Conservation (phyloP, 2,888 invertebrate species). For the Hoplodrina ambigua region DNA sequence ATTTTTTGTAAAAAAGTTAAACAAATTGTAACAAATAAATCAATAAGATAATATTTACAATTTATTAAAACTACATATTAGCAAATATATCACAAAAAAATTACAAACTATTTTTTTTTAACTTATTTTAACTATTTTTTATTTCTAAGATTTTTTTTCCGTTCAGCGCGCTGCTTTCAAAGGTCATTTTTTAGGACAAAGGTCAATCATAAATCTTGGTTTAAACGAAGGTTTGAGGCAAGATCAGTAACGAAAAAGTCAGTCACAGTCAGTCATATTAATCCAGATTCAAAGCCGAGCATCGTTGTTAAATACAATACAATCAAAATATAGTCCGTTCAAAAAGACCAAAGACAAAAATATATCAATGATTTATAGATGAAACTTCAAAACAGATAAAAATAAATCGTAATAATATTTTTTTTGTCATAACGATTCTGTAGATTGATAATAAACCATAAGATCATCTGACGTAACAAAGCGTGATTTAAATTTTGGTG, state of each 20-base stretch:
- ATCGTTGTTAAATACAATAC: not conserved
- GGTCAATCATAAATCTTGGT: not conserved
- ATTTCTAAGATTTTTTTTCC: not conserved
- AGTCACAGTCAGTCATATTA: not conserved
- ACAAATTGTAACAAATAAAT: not conserved
- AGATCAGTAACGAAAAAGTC: not conserved
- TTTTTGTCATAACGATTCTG: too few relatives aligned
- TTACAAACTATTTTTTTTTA: not conserved
- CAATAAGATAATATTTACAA: slow-evolving; percentile 1
- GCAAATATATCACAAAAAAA: not conserved
- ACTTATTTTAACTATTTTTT: too few relatives aligned
- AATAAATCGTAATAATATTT: too few relatives aligned
- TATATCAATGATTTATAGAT: too few relatives aligned
- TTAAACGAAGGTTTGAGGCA: not conserved
- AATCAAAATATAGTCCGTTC: not conserved
- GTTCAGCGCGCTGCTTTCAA: not conserved
- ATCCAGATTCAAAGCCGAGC: slow-evolving; percentile 6
- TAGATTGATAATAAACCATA: too few relatives aligned
- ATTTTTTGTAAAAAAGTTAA: not conserved
- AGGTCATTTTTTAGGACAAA: not conserved
- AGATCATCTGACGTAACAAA: not conserved
- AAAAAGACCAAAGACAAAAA: not conserved
- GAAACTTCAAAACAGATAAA: too few relatives aligned
- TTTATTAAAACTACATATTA: not conserved
- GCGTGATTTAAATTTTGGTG: not conserved